Percentiles rank a stretch among this genome's conserved stretches.
Conservation (phyloP, 1,140 invertebrate genomes). For the Ceratosolen solmsi region DNA sequence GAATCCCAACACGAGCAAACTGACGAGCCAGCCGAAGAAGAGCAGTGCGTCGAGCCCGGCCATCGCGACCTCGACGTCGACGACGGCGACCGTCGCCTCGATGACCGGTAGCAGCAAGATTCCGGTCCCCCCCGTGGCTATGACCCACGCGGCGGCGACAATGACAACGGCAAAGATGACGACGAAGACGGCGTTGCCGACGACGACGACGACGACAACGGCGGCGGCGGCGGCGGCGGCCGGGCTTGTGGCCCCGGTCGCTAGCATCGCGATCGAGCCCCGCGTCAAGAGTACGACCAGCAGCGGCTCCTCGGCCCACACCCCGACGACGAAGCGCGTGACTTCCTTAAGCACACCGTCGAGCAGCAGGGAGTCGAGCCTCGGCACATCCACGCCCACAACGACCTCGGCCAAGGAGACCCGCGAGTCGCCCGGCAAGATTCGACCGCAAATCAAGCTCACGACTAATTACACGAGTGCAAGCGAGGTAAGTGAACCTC, state of each 20-base stretch:
- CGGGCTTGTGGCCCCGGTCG: conserved; percentile 52
- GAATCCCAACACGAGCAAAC: background rate
- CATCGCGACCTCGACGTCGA: conserved; percentile 56
- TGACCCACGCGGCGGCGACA: background rate
- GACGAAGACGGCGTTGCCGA: background rate
- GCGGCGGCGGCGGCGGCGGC: conserved; percentile 51
- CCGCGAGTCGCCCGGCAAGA: conserved; percentile 71
- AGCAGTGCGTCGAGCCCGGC: conserved; percentile 43
- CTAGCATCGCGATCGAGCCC: conserved; percentile 51
- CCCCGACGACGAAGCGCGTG: conserved; percentile 60
- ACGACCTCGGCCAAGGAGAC: conserved; percentile 72
- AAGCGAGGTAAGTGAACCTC: conserved; percentile 73
- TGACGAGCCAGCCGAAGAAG: conserved; percentile 6
- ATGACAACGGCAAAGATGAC: background rate
- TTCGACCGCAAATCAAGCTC: conserved; percentile 75
- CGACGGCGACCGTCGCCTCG: background rate
- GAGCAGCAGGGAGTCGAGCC: conserved; percentile 50
- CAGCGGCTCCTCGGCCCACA: conserved; percentile 49
- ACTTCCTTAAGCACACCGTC: conserved; percentile 54
- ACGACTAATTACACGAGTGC: conserved; percentile 73
- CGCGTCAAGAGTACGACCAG: conserved; percentile 52
- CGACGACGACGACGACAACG: background rate
- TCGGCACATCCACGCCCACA: conserved; percentile 41
- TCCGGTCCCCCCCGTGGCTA: conserved; percentile 36
- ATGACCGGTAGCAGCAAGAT: conserved; percentile 48